Conservation (phyloP, 2,797 vertebrate genomes). For the Spatula versicolor region DNA sequence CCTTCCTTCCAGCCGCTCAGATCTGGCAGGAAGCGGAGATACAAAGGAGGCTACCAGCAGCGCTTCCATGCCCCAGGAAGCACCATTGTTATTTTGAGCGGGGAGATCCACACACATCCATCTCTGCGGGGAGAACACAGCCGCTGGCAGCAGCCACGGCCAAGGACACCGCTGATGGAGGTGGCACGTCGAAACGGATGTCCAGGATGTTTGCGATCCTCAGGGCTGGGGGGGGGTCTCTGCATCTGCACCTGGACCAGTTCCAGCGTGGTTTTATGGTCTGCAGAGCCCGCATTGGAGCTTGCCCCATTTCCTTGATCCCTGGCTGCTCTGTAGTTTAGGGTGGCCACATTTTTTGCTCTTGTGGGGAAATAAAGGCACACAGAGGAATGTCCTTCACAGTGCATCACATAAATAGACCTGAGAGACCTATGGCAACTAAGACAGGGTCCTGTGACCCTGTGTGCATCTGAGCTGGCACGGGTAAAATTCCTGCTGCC, state of each 20-base stretch:
- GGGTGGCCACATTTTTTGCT: not conserved
- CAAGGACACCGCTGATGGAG: slow-evolving; percentile 8
- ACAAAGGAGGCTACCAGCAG: not conserved
- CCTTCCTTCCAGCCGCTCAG: not conserved
- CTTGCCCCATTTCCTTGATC: not conserved
- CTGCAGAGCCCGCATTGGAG: not conserved
- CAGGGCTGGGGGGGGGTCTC: not conserved
- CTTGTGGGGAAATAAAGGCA: not conserved
- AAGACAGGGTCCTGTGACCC: not conserved
- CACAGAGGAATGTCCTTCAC: not conserved
- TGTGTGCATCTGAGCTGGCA: rapidly evolving
- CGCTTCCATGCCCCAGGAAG: not conserved
- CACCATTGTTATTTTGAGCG: not conserved
- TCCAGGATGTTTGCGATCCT: not conserved
- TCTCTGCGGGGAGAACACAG: not conserved
- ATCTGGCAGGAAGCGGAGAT: not conserved
- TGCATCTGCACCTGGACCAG: not conserved
- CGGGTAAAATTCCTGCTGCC: not conserved
- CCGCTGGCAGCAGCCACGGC: not conserved
- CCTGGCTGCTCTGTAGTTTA: not conserved
- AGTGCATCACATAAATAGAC: not conserved
- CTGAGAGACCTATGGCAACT: not conserved
- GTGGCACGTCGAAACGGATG: not conserved
- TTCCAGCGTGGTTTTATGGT: not conserved
- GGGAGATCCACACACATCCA: not conserved